Base-by-base conservation (phyloP, 2,113 vertebrate species). In the Lepidothrix coronata region DNA sequence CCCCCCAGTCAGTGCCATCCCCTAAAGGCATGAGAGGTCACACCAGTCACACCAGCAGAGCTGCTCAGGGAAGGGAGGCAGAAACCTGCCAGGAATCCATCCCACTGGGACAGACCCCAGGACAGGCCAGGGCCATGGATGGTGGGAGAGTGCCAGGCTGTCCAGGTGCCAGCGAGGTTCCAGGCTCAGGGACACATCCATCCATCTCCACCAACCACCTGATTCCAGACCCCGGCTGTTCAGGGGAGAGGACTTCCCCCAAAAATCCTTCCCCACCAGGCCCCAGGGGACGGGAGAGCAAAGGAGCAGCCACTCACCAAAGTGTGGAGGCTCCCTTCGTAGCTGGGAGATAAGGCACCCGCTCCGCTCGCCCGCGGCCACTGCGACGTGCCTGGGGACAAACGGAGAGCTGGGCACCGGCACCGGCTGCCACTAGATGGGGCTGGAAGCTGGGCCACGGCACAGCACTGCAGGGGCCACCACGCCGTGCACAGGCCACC, bases 261-360 rank as follows among this genome's bases (percentile, higher is more conserved):
- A 13, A 28, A 59, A 39, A 3, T 46, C 58, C 35, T 41, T 37
- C 19, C 9, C 37, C 3, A 4, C 28, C 54, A n/a, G 22, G 33
- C 2, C 27, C 3, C 5, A 2, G 31, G 14, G 44, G 23, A 74
- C 5, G 23, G 67, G 14, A 49, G 22, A 48, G 58, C 6, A 43
- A 27, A 75, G 37, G 44, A 41, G 52, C 8, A 43, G n/a, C 23
- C 14, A 90, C 99, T 97, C 97, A 99, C 99, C 98, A 99, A 98
- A 78, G 98, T 95, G 62, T 99, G 99, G 77, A 99, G 98, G 93
- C 98, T 98, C 86, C 98, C 99, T 88, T 99, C 99, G 13, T 99
- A 99, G 97, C 94, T 99, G 85, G 99, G 99, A 52, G 99, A 99
- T 94, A 99, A 98, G 85, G 99, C 98, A 95, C 98, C 98, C 37